Base-by-base conservation (phyloP, 2,888 invertebrate species). In the Leptogaster cylindrica region DNA sequence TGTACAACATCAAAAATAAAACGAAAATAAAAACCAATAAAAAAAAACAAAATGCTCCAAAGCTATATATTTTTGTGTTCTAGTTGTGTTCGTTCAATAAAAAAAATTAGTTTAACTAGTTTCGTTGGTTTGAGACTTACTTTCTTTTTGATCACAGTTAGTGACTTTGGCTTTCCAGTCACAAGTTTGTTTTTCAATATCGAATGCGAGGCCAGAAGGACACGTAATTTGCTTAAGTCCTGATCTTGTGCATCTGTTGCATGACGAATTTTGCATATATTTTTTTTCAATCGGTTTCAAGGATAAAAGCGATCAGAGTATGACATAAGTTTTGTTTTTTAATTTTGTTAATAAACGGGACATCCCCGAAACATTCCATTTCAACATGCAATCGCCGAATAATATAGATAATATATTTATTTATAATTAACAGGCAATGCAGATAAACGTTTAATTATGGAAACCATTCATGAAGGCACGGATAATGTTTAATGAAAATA, bases 91-190 rank as follows among this genome's bases (percentile, higher is more conserved):
- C 20, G 67, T 27, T 41, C 44, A 39, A n/a, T n/a, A n/a, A n/a
- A n/a, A n/a, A n/a, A n/a, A n/a, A n/a, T n/a, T n/a, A n/a, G 23
- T 65, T 61, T n/a, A 67, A 20, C 39, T 41, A 65, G 16, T 31
- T 52, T 52, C 31, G 52, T 72, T 74, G 71, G 72, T 75, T 78
- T 81, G 82, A 80, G 85, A 90, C 94, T 94, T 93, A 95, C 95
- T 95, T 90, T 95, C 94, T 84, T 93, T 88, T 86, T 90, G 91
- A 87, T 93, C 91, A 90, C 95, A 95, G 90, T 91, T 95, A 87
- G 86, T 89, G 87, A 95, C 95, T 89, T 95, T 93, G 87, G 93
- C 93, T 89, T 94, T 95, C 95, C 95, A 95, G 89, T 95, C 94
- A 87, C 95, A 95, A 83, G 95, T 95, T 88, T 95, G 95, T 88